Base-by-base conservation (phyloP, 2,888 invertebrate species). In the Leptopilina myrica region DNA sequence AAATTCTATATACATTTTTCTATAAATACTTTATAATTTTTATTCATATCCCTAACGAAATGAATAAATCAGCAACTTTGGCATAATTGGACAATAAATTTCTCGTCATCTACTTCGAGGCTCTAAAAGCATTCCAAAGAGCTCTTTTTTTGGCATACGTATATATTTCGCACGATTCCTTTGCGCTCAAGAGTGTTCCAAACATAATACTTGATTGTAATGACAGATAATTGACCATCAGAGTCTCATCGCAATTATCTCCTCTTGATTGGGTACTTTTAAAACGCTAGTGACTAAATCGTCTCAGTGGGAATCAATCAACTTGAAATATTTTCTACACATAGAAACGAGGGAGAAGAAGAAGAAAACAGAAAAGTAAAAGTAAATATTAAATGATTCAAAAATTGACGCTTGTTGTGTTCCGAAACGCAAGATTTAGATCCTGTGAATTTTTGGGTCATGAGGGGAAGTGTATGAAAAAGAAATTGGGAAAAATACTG, bases 181-280 rank as follows among this genome's bases (percentile, higher is more conserved):
- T 73, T 20, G 20, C 20, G 33, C 73, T 56, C 33, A 53, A 73
- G 20, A 67, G 73, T 73, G 56, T 73, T 56, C 14, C 56, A 56
- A 49, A 12, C 53, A 73, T 56, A 43, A 49, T 49, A 33, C 73
- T 73, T 73, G 56, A 73, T 73, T 56, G 73, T 56, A 73, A 73
- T 73, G 56, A 56, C 56, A 56, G 73, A 73, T 73, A 73, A 73
- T 73, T 73, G 56, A n/a, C 73, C 73, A 73, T 73, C 53, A 56
- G 14, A 56, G 73, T 33, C n/a, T 33, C 33, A 73, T 73, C 53
- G 33, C 56, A 9, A 73, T 56, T 56, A 73, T 9, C 73, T 56
- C 20, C 20, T n/a, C n/a, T 53, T 73, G 56, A 73, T 73, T 73
- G 56, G 40, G 12, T 53, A 49, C 73, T 73, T 53, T 56, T 73